Base-by-base conservation (phyloP, 2,888 invertebrate genomes). In the Microdon myrmicae region DNA sequence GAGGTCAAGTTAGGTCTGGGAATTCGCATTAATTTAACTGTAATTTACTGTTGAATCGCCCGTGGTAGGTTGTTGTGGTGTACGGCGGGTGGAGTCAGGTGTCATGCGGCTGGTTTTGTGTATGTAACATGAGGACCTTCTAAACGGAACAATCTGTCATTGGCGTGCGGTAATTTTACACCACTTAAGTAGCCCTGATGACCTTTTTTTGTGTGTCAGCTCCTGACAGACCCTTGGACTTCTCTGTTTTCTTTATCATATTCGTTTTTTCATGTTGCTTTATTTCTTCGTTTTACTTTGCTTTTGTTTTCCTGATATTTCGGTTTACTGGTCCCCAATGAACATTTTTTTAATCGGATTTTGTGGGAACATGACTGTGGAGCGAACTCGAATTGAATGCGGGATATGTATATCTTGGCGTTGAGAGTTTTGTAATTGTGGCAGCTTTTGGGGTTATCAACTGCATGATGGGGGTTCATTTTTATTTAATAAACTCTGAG, bases 181-280 rank as follows among this genome's bases (percentile, higher is more conserved):
- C 61, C 61, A 61, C 61, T 61, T 61, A 61, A 61, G 61, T 61
- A 56, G 61, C 56, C 56, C 56, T 49, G 55, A 56, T 61, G 44
- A 56, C 49, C 45, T 44, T 61, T 61, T 61, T 61, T 6, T n/a
- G 8, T 8, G 14, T 54, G n/a, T n/a, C n/a, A n/a, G n/a, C n/a
- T n/a, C n/a, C n/a, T n/a, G n/a, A n/a, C n/a, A n/a, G n/a, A n/a
- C n/a, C n/a, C n/a, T n/a, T n/a, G n/a, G n/a, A n/a, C n/a, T n/a
- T n/a, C n/a, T n/a, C n/a, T n/a, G n/a, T n/a, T n/a, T n/a, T n/a
- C n/a, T n/a, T n/a, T n/a, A n/a, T n/a, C n/a, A n/a, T n/a, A 12
- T 37, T 16, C 14, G 6, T 41, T 16, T 32, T 25, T 34, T 25
- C 38, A 4, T 45, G 14, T 4, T 25, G 41, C 17, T 20, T n/a